Conservation (phyloP, 2,888 invertebrate species). For the Rhopalosiphum nymphaeae region DNA sequence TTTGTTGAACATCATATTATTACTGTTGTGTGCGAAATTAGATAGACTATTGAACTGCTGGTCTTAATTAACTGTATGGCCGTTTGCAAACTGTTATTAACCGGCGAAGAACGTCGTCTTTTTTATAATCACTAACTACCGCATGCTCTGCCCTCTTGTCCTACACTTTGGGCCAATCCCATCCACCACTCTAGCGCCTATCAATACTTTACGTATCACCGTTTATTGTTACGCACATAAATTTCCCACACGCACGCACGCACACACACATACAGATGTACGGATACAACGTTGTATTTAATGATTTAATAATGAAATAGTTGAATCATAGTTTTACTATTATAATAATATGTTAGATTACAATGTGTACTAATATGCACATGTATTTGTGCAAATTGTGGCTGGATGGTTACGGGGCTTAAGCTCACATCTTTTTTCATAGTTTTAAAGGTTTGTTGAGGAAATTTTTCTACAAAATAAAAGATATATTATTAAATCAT, state of each 20-base stretch:
- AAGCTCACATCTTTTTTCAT: background rate
- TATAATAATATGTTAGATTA: background rate
- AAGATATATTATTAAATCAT: background rate
- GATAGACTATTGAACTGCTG: background rate
- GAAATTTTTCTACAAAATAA: background rate
- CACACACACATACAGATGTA: background rate
- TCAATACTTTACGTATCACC: background rate
- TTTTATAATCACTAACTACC: slow-evolving; percentile 8
- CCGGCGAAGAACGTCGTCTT: background rate
- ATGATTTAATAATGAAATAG: background rate
- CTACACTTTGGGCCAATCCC: no score
- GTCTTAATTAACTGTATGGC: background rate
- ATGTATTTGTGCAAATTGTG: background rate
- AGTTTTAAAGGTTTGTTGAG: background rate
- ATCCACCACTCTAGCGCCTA: background rate
- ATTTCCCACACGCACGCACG: background rate
- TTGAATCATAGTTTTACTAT: background rate
- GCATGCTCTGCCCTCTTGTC: no score
- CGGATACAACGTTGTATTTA: background rate
- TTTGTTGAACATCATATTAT: background rate
- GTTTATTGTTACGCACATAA: background rate
- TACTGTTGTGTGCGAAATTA: background rate
- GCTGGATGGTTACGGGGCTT: background rate
- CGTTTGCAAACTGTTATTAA: slow-evolving; percentile 29
- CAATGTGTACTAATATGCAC: background rate